phyloP scores from a whole-genome alignment of 2,113 vertebrate species.

The Phyllostomus discolor region DNA sequence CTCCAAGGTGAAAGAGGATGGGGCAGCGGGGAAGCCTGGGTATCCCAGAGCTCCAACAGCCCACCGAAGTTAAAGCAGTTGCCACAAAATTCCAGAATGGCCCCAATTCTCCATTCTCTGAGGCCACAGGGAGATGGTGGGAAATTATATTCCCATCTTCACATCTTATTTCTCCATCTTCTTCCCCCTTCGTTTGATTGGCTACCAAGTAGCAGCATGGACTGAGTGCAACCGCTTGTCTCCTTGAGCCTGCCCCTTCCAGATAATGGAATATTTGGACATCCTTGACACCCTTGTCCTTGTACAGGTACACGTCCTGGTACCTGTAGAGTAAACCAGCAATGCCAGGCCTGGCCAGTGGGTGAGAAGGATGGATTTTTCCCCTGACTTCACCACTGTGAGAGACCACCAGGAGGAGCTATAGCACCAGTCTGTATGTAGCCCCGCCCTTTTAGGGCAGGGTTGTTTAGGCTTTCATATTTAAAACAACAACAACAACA shows the following conservation, averaged over 20 bases:
- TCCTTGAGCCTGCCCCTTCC: background rate
- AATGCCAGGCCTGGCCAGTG: no score
- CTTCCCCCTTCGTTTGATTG: background rate
- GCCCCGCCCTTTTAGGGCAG: background rate
- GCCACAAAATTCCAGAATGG: background rate
- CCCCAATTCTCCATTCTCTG: background rate
- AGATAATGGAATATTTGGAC: no score
- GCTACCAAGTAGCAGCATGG: background rate
- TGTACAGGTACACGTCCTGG: no score
- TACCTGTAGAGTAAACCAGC: no score
- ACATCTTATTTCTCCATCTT: background rate
- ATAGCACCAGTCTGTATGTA: no score
- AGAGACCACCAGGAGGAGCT: no score
- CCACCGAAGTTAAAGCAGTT: background rate
- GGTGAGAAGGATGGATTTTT: background rate
- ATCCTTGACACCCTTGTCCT: no score
- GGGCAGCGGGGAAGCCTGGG: background rate
- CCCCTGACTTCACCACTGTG: background rate
- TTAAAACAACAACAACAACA: background rate
- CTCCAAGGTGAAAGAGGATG: conserved; percentile 40
- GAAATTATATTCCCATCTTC: background rate
- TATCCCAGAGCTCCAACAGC: background rate
- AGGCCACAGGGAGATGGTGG: background rate
- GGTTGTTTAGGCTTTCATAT: background rate
- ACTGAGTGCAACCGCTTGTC: background rate